Conservation (phyloP, 2,888 invertebrate genomes). For the Drosophila mimetica region DNA sequence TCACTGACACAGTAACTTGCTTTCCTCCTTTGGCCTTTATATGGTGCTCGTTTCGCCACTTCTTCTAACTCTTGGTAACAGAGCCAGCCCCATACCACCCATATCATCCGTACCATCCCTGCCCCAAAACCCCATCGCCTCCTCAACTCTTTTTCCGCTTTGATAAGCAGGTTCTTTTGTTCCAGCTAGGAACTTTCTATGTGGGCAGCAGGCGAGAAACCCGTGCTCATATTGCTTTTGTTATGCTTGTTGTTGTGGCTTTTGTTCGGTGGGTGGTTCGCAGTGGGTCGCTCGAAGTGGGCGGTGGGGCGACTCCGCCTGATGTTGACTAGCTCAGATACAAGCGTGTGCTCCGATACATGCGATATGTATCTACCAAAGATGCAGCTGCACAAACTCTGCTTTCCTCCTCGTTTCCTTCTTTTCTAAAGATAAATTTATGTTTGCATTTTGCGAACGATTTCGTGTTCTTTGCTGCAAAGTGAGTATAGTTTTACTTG, state of each 20-base stretch:
- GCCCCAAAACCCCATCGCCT: background rate
- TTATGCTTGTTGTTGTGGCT: conserved; percentile 60
- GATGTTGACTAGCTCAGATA: conserved; percentile 62
- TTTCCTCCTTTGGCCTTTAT: conserved; percentile 45
- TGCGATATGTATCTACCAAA: conserved; percentile 63
- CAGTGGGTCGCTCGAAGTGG: conserved; percentile 4
- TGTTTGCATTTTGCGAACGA: conserved; percentile 26
- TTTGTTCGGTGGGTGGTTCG: conserved; percentile 50
- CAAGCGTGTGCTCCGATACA: conserved; percentile 51
- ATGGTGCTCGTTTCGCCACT: conserved; percentile 61
- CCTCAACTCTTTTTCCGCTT: conserved; percentile 76
- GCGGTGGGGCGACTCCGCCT: conserved; percentile 7
- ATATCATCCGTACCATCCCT: background rate
- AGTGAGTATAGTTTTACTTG: conserved; percentile 39
- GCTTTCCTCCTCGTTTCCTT: background rate
- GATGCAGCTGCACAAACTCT: conserved; percentile 45
- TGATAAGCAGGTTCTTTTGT: conserved; percentile 76
- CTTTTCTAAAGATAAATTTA: conserved; percentile 32
- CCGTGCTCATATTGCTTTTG: conserved; percentile 66
- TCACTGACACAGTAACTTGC: conserved; percentile 78
- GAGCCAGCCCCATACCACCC: conserved; percentile 2
- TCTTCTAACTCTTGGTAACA: conserved; percentile 49
- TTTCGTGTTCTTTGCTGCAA: conserved; percentile 30
- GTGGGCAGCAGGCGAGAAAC: conserved; percentile 57
- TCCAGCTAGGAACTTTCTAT: conserved; percentile 62